Evolutionary conservation across 2,113 vertebrate species (phyloP).

Genomic region (Plectropomus leopardus): DNA sequence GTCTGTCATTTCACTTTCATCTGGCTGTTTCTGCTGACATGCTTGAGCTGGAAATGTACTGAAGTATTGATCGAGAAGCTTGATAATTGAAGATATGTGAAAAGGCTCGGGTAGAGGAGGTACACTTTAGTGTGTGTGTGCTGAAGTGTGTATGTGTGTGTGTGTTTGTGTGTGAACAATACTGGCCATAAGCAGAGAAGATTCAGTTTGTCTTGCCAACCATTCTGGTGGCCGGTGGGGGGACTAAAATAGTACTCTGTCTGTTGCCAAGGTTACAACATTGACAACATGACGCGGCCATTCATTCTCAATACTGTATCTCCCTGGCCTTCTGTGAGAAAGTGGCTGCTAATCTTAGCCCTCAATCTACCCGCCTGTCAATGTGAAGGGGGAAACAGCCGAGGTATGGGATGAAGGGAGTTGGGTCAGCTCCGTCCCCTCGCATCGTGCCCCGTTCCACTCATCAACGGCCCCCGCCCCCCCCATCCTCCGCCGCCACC

Average conservation of each 20-base stretch:
- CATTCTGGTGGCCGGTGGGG: slow-evolving; percentile 76
- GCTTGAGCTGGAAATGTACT: slow-evolving; percentile 34
- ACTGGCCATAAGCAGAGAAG: slow-evolving; percentile 44
- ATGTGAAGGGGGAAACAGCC: slow-evolving; percentile 77
- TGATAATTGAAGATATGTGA: slow-evolving; percentile 45
- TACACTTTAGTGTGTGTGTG: not conserved
- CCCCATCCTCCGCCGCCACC: slow-evolving; percentile 23
- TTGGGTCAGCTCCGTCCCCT: slow-evolving; percentile 66
- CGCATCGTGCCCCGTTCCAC: slow-evolving; percentile 55
- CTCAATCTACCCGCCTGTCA: slow-evolving; percentile 88
- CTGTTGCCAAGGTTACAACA: slow-evolving; percentile 91
- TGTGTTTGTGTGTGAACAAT: slow-evolving; percentile 12
- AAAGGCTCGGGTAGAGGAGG: not conserved
- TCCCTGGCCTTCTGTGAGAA: slow-evolving; percentile 89
- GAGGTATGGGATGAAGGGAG: slow-evolving; percentile 75
- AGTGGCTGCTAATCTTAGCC: slow-evolving; percentile 88
- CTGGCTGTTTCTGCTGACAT: slow-evolving; percentile 24
- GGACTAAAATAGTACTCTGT: slow-evolving; percentile 87
- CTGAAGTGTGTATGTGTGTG: not conserved
- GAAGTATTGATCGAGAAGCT: slow-evolving; percentile 45
- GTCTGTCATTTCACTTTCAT: slow-evolving; percentile 14
- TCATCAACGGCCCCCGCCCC: slow-evolving; percentile 53
- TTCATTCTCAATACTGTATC: slow-evolving; percentile 90
- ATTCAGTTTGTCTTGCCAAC: slow-evolving; percentile 58
- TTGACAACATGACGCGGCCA: slow-evolving; percentile 90